Evolutionary conservation across 2,888 invertebrate species (phyloP).

Genomic region (Calameuta idolon): DNA sequence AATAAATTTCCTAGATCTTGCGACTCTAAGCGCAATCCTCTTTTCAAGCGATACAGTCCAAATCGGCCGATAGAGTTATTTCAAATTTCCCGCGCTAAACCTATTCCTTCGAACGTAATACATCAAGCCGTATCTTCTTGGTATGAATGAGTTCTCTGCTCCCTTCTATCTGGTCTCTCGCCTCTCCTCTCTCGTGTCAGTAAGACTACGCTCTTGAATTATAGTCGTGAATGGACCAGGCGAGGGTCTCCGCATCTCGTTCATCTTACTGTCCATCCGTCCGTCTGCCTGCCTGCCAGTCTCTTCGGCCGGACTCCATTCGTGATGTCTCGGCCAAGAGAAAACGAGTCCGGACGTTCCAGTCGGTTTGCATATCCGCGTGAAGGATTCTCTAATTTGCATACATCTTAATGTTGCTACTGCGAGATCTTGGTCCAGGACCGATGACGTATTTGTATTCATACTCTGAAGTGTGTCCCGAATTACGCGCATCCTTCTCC

Average conservation of each 20-base stretch:
- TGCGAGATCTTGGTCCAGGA: neutral
- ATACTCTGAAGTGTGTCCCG: neutral
- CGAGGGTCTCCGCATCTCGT: slow-evolving; percentile 16
- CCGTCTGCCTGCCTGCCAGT: neutral
- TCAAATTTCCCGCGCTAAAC: neutral
- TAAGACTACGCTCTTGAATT: slow-evolving; percentile 23
- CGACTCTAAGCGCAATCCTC: neutral
- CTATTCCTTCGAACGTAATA: neutral
- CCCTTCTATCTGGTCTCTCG: neutral
- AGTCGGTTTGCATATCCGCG: neutral
- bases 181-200: neutral
- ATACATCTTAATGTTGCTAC: neutral
- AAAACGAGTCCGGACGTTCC: neutral
- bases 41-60: neutral
- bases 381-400: neutral
- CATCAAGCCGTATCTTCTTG: neutral
- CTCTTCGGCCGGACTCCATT: neutral
- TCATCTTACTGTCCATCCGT: slow-evolving; percentile 4
- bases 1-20: neutral
- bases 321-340: neutral
- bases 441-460: neutral
- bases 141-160: slow-evolving; percentile 34
- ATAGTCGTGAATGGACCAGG: slow-evolving; percentile 42
- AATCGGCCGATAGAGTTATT: neutral
- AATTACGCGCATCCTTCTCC: neutral